Evolutionary conservation across 1,140 invertebrate species (phyloP).

Genomic region (Lucilia cuprina): DNA sequence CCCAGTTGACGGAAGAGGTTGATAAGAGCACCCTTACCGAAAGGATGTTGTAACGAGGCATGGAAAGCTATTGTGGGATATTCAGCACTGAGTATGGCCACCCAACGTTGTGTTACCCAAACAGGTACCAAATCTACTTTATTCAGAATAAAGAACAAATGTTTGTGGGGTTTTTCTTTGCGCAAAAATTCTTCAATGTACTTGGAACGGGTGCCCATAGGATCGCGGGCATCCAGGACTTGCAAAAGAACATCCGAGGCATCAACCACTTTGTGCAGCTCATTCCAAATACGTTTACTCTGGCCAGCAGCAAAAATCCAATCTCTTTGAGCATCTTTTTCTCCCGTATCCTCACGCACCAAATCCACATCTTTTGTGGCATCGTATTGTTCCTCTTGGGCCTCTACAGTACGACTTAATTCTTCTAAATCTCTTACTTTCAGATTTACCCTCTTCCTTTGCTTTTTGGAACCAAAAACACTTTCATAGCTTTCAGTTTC

Average conservation of each 20-base stretch:
- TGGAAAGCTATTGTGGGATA: conserved; percentile 99
- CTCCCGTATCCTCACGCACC: conserved; percentile 80
- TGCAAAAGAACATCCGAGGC: conserved; percentile 97
- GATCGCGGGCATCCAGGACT: conserved; percentile 93
- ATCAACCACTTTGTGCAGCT: conserved; percentile 99
- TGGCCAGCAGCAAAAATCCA: conserved; percentile 93
- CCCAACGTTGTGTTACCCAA: conserved; percentile 97
- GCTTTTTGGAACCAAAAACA: conserved; percentile 95
- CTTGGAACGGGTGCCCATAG: conserved; percentile 91
- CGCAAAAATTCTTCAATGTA: conserved; percentile 90
- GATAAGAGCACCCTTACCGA: conserved; percentile 97
- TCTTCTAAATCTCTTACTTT: conserved; percentile 75
- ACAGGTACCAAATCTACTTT: conserved; percentile 96
- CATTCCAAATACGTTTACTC: conserved; percentile 98
- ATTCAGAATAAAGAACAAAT: conserved; percentile 93
- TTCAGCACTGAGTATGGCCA: conserved; percentile 89
- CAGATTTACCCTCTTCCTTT: conserved; percentile 89
- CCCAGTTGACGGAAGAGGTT: conserved; percentile 95
- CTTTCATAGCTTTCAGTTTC: conserved; percentile 94
- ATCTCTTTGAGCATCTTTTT: conserved; percentile 76
- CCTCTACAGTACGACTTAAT: conserved; percentile 74
- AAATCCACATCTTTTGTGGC: conserved; percentile 82
- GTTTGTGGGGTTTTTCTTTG: conserved; percentile 93
- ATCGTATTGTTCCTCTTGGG: conserved; percentile 79
- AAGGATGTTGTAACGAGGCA: conserved; percentile 96